Percentiles rank a stretch among this genome's conserved stretches.
Evolutionary conservation across 2,888 invertebrate genomes (phyloP).

Genomic region (Synanthedon myopaeformis): DNA sequence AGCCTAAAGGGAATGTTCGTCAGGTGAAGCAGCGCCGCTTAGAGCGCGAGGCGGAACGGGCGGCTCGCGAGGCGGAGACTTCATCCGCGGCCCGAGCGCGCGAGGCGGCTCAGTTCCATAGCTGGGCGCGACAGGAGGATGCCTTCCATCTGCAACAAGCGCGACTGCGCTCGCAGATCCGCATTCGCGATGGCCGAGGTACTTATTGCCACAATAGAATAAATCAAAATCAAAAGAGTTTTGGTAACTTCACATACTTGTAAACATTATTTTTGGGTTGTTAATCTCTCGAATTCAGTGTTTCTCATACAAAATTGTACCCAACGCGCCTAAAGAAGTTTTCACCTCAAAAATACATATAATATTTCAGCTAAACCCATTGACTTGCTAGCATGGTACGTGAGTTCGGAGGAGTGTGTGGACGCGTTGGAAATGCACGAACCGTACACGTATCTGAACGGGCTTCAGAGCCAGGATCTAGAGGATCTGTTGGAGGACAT

Average conservation of each 20-base stretch:
- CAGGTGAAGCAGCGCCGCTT: slow-evolving; percentile 88
- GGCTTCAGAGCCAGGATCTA: slow-evolving; percentile 88
- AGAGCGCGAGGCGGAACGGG: slow-evolving; percentile 89
- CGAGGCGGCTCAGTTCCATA: slow-evolving; percentile 90
- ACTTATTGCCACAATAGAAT: slow-evolving; percentile 2
- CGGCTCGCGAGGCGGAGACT: slow-evolving; percentile 79
- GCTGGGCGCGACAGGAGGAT: slow-evolving; percentile 97
- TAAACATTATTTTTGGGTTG: no score
- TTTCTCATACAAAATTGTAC: no score
- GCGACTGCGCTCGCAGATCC: slow-evolving; percentile 89
- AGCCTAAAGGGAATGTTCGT: background rate
- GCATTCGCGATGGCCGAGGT: slow-evolving; percentile 94
- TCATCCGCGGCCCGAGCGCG: slow-evolving; percentile 85
- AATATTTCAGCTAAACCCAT: slow-evolving; percentile 88
- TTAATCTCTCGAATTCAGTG: no score
- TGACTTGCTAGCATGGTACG: slow-evolving; percentile 96
- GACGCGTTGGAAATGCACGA: slow-evolving; percentile 98
- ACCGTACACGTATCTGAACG: slow-evolving; percentile 94
- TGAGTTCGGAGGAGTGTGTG: slow-evolving; percentile 86
- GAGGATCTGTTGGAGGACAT: slow-evolving; percentile 98
- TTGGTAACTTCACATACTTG: background rate
- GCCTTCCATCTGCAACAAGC: slow-evolving; percentile 98
- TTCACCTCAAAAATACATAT: no score
- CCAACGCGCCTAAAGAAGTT: no score
- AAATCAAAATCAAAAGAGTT: background rate